Evolutionary conservation across 2,797 vertebrate species (phyloP).

Genomic region (Urosaurus nigricauda): DNA sequence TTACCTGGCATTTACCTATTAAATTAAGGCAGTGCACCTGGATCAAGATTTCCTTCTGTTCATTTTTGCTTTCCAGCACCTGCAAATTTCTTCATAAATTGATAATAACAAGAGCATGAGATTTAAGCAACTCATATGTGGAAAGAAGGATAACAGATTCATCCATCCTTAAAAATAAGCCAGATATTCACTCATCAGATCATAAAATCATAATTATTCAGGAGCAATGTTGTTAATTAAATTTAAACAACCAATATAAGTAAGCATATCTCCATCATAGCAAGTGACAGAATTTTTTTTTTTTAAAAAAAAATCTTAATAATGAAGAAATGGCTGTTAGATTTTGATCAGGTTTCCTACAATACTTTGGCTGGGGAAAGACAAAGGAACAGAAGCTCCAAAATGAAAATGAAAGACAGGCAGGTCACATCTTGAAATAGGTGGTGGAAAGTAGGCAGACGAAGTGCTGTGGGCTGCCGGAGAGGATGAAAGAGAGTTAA

Average conservation of each 20-base stretch:
- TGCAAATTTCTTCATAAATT: neutral
- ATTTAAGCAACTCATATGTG: neutral
- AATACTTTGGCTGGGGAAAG: neutral
- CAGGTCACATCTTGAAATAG: conserved; percentile 12
- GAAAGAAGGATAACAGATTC: neutral
- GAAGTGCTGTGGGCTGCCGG: conserved; percentile 12
- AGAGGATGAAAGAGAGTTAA: conserved; percentile 32
- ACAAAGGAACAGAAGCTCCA: neutral
- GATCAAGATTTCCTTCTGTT: neutral
- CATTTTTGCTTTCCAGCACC: neutral
- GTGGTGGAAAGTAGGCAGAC: neutral
- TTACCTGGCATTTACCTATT: neutral
- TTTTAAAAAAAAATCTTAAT: neutral
- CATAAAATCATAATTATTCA: neutral
- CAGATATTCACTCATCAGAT: neutral
- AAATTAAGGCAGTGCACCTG: neutral
- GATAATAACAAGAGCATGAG: neutral
- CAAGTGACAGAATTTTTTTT: too few relatives aligned
- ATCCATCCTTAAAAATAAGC: neutral
- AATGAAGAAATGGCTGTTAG: neutral
- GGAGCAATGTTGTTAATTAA: neutral
- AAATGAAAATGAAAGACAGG: neutral
- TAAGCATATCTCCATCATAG: neutral
- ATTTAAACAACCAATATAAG: neutral
- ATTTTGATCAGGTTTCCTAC: neutral